Base-by-base conservation (phyloP, 1,140 invertebrate species). In the Cotesia typhae region DNA sequence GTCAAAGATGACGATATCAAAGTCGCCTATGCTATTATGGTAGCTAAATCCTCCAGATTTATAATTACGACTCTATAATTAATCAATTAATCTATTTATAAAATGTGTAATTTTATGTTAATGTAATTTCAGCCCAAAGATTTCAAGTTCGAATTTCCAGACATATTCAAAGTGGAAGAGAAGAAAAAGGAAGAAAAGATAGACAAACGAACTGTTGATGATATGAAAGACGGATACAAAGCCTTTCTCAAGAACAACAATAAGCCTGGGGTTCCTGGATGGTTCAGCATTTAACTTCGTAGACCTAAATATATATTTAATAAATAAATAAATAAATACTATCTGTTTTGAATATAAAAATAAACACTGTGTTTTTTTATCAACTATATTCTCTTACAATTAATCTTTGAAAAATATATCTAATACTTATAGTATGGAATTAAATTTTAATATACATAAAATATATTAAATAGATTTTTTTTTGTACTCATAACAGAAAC, bases 1-100 rank as follows among this genome's bases (percentile, higher is more conserved):
- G 84, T 91, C 0, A 96, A 96, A 87, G 91, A 94, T n/a, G 94
- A 96, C 81, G 95, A 97, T 82, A 87, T 90, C 5, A 95, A 95
- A 88, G 82, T 91, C 79, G 95, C 95, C 63, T 94, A 92, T 89
- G 91, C 96, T 60, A 89, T 89, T 74, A 80, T 98, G 88, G 95
- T 96, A 89, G 90, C 89, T 88, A 69, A 38, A 51, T 60, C 61
- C 17, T 61, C 36, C 10, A 53, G 9, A 1, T 59, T 61, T 0
- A 10, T 20, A 5, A 1, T 28, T 28, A 28, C 20, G 2, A 28
- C 17, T 17, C 17, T 17, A 1, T 28, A 28, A 28, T 28, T 28
- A 28, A 28, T 28, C 2, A 28, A 28, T 28, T 28, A 28, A 28
- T 28, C 28, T 28, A 2, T 3, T 28, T 28, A 28, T 1, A 28